Conservation (phyloP, 2,797 vertebrate genomes). For the Danio choprae region DNA sequence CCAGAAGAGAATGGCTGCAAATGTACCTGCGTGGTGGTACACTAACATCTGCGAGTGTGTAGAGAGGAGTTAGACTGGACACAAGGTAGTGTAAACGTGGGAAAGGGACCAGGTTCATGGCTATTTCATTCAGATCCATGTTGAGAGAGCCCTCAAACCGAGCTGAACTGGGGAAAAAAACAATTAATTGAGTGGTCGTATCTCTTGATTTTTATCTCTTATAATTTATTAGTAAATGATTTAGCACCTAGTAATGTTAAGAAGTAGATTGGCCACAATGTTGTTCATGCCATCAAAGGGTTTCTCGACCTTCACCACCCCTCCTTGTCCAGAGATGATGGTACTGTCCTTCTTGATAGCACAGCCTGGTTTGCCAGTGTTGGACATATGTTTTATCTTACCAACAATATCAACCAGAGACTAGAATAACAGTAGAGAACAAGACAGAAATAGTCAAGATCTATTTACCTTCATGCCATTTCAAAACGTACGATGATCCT, state of each 20-base stretch:
- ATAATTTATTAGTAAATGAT: background rate
- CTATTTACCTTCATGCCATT: background rate
- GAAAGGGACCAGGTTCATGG: constrained; percentile 97
- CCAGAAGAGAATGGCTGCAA: background rate
- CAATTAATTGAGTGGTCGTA: background rate
- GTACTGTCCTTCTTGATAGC: constrained; percentile 80
- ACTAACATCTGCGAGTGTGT: constrained; percentile 88
- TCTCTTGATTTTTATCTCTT: background rate
- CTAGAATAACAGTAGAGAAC: constrained; percentile 67
- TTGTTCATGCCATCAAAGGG: constrained; percentile 98
- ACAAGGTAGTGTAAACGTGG: constrained; percentile 93
- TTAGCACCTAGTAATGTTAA: constrained; percentile 91
- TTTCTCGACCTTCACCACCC: constrained; percentile 77
- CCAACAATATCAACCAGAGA: constrained; percentile 93
- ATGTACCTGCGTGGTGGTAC: constrained; percentile 86
- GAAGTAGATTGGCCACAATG: constrained; percentile 92
- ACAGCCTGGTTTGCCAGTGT: constrained; percentile 76
- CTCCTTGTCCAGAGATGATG: constrained; percentile 81
- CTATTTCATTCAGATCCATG: constrained; percentile 97
- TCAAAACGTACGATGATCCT: background rate
- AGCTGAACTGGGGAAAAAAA: constrained; percentile 80
- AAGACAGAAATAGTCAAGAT: background rate
- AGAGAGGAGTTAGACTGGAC: constrained; percentile 93
- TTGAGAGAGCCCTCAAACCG: constrained; percentile 97
- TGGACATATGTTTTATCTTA: constrained; percentile 86